A percentile compares a stretch with the other conserved stretches of the same genome.
Evolutionary conservation across 2,113 vertebrate genomes (phyloP).

Genomic region (Leptocoma aspasia): DNA sequence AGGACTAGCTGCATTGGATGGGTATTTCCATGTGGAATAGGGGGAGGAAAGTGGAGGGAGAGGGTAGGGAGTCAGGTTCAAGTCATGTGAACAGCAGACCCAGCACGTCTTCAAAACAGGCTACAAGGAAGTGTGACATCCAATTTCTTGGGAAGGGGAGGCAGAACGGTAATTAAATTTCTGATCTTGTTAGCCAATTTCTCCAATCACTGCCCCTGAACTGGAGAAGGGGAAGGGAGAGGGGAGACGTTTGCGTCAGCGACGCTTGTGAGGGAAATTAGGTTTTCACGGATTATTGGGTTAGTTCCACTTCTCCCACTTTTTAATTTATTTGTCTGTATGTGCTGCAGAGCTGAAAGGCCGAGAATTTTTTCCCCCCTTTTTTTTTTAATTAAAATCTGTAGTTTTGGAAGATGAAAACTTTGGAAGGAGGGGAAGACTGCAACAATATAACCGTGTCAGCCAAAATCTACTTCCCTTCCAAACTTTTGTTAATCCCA

Average conservation of each 20-base stretch:
- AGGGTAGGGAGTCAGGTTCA: neutral
- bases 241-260: constrained; percentile 70
- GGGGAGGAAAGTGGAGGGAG: neutral
- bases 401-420: constrained; percentile 72
- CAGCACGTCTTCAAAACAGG: constrained; percentile 30
- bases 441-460: constrained; percentile 31
- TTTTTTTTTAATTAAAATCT: constrained; percentile 78
- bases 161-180: constrained; percentile 84
- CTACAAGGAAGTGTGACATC: constrained; percentile 77
- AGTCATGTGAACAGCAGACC: constrained; percentile 46
- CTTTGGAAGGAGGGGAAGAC: neutral
- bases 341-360: constrained; percentile 79
- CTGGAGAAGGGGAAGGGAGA: constrained; percentile 71
- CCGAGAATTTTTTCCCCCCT: constrained; percentile 1
- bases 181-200: constrained; percentile 87
- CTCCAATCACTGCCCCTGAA: constrained; percentile 81
- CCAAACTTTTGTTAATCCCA: constrained; percentile 13
- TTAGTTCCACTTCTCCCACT: constrained; percentile 85
- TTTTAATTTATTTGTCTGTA: constrained; percentile 86
- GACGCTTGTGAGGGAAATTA: constrained; percentile 79
- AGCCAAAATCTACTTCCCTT: constrained; percentile 44
- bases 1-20: neutral
- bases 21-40: neutral
- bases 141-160: constrained; percentile 78
- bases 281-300: constrained; percentile 85